Evolutionary conservation across 2,888 invertebrate species (phyloP), one percentile per base, ranked within the genome.

Genomic region (Xylocampa areola): DNA sequence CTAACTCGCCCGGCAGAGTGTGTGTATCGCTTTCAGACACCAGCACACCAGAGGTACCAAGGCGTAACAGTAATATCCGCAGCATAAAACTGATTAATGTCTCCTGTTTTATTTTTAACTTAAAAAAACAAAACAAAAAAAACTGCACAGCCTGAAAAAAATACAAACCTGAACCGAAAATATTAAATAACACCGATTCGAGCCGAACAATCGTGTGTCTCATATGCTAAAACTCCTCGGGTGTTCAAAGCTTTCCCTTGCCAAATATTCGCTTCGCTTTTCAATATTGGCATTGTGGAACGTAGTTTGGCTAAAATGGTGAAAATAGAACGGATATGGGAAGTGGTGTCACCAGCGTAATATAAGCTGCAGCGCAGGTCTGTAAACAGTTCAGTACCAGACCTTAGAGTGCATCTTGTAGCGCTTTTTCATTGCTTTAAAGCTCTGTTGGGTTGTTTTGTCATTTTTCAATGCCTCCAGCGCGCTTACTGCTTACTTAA

Each of bases 321-420:
- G 73, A 80, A 85, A 87, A 84, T 85, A 70, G 81, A 81, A 80
- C 85, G 87, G 87, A 88, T 87, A 85, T 84, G 75, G 84, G 81
- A 67, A 80, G 81, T 82, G 73, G 77, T 85, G 87, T 84, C 85
- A 82, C 77, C 74, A 72, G 69, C 73, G 81, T 81, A 86, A 87
- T 88, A 87, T 84, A 81, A 79, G 76, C 79, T 72, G 68, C 62
- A 72, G 49, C 52, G 69, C 71, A 67, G 63, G 62, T 73, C 64
- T 76, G 82, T 82, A 86, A 86, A 86, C 82, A 85, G 76, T 83
- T 79, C 81, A 72, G 65, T 52, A 69, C 73, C 79, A 81, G 73
- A 74, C 67, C 63, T 69, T 65, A 67, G 71, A 84, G 81, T 80
- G 81, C 78, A 78, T 78, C 77, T 80, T 76, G 74, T 73, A 67